Percentiles rank a stretch among this genome's conserved stretches.
These are phyloP conservation scores for Cistogaster globosa DNA, from an alignment of 2,888 invertebrate species.

Conservation along the genomic window DNA sequence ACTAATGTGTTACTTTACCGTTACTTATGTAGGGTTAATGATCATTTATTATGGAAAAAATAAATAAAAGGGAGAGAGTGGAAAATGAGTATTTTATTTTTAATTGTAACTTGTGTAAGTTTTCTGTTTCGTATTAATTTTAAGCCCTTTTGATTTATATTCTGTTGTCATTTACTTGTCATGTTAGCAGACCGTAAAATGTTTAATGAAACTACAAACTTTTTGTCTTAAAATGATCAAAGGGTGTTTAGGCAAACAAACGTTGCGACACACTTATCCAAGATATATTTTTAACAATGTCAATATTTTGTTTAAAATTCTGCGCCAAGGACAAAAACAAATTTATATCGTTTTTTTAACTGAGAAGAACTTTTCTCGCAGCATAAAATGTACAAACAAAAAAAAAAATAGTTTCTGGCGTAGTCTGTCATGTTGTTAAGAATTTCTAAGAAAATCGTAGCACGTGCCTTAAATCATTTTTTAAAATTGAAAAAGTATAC, in stretches of 20 bases:
- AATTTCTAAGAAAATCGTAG: slow-evolving; percentile 9
- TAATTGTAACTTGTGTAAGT: not conserved
- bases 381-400: not conserved
- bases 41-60: slow-evolving; percentile 12
- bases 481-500: too few species aligned
- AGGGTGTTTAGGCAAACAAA: slow-evolving; percentile 47
- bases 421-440: not conserved
- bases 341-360: not conserved
- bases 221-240: not conserved
- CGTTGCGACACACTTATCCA: slow-evolving; percentile 39
- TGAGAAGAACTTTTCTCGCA: not conserved
- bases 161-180: slow-evolving; percentile 47
- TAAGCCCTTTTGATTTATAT: slow-evolving; percentile 50
- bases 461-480: slow-evolving; percentile 33
- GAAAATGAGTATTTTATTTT: not conserved
- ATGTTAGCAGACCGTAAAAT: slow-evolving; percentile 48
- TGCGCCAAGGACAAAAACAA: slow-evolving; percentile 55
- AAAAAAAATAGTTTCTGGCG: not conserved
- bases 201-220: not conserved
- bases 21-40: slow-evolving; percentile 33
- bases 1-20: slow-evolving; percentile 47
- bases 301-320: slow-evolving; percentile 38
- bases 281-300: slow-evolving; percentile 45
- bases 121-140: not conserved
- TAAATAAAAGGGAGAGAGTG: not conserved